Evolutionary conservation across 1,140 invertebrate species (phyloP), one percentile per base, ranked within the genome.

Genomic region (Popillia japonica): DNA sequence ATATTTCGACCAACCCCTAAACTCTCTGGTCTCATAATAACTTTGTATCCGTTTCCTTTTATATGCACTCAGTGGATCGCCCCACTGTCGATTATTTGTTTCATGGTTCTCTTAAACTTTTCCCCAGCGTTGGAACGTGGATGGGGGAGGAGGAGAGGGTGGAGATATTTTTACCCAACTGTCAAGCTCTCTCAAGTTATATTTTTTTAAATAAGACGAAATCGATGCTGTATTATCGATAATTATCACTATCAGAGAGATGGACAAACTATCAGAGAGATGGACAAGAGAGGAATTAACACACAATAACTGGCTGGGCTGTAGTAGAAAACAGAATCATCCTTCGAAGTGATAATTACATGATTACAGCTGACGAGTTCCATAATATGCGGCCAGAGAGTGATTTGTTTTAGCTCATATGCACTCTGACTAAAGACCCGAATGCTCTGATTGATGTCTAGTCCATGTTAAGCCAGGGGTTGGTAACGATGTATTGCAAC

Each of bases 361-460:
- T 64, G 61, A 64, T 64, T 64, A 64, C 61, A 64, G 61, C 61
- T 64, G 61, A 64, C 61, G 61, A 64, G 61, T 64, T 64, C 61
- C 61, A 64, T 64, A 64, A 64, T 64, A 64, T 20, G 61, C 61
- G 61, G 61, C 17, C 61, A 27, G 61, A 64, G 61, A 64, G 61
- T 64, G 61, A 64, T 64, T 64, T 64, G 61, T 64, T 64, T 64
- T 64, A 64, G 61, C 61, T 64, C 61, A 27, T 64, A 27, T 64
- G 61, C 61, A 64, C 61, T n/a, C n/a, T 64, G 61, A 64, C 61
- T 23, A 64, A 64, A 11, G 61, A 64, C 61, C 20, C 11, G 61
- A 64, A 27, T 23, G 17, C 22, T 27, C 61, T 64, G 61, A 64
- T 64, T 64, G 61, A 64, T 64, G 61, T 48, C 61, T 64, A 27